Base-by-base conservation (phyloP, 2,888 invertebrate species). In the Netelia melanura region DNA sequence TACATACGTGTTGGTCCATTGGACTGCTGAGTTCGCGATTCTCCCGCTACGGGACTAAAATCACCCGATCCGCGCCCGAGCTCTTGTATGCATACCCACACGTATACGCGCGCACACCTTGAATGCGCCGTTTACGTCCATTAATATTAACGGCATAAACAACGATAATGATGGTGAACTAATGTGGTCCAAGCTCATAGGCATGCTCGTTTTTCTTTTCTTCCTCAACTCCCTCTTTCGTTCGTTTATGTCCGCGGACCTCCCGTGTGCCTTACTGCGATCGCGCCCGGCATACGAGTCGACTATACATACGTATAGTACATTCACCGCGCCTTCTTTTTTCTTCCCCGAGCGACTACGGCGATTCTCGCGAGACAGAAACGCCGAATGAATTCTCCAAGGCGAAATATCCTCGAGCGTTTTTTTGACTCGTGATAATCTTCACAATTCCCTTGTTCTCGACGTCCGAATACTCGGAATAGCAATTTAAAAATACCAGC, bases 71-170 rank as follows among this genome's bases (percentile, higher is more conserved):
- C 38, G 17, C 17, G 21, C 65, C 17, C 43, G 65, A 43, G 43
- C 43, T n/a, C 43, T 48, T 38, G 38, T 38, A 38, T 38, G 6
- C 38, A 52, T 52, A 52, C 11, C n/a, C 52, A 52, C 52, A 14
- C 9, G 56, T 17, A 38, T 10, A 25, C 23, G 43, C 11, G 48
- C 3, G 23, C 14, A 67, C 23, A 67, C 23, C 9, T 25, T 17
- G 21, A 21, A 64, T 14, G 75, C 87, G 77, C 78, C 43, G 86
- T 87, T 88, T 88, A 89, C 88, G 87, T 90, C 89, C 89, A 91
- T 92, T 91, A 92, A 92, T 91, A 91, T 92, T 90, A 91, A 91
- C 89, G 89, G 90, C 91, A 89, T 84, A 89, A 90, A 88, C 88
- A 88, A 89, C 87, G 89, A 90, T 91, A 91, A 91, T 92, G 90